Conservation (phyloP, 2,888 invertebrate genomes). For the Aleiodes alternator region DNA sequence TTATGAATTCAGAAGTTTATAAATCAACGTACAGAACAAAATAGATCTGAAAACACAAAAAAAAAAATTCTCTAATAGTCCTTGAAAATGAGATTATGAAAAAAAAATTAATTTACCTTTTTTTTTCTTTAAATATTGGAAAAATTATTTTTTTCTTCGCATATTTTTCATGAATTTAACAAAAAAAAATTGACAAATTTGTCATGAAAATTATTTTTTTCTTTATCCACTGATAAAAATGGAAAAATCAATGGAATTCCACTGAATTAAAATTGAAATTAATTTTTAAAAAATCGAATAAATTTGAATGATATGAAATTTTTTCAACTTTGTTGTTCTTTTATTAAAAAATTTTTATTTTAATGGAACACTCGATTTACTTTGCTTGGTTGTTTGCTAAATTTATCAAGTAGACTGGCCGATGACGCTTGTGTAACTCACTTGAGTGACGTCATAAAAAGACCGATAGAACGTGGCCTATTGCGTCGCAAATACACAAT, state of each 20-base stretch:
- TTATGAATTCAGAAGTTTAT: neutral
- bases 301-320: neutral
- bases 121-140: constrained; percentile 16
- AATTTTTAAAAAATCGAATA: neutral
- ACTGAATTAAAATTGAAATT: neutral
- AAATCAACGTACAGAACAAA: neutral
- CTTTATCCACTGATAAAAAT: neutral
- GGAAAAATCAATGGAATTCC: neutral
- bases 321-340: neutral
- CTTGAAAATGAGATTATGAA: constrained; percentile 35
- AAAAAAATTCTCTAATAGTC: constrained; percentile 6
- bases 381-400: constrained; percentile 46
- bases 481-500: constrained; percentile 39
- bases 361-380: neutral
- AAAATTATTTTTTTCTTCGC: neutral
- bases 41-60: neutral
- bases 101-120: constrained; percentile 34
- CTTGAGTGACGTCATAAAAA: constrained; percentile 67
- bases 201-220: neutral
- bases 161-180: constrained; percentile 1
- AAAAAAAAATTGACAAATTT: too few relatives aligned
- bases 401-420: constrained; percentile 60
- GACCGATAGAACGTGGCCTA: constrained; percentile 48
- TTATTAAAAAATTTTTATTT: neutral
- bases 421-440: constrained; percentile 71